Evolutionary conservation across 2,113 vertebrate genomes (phyloP).

Genomic region (Pituophis catenifer): DNA sequence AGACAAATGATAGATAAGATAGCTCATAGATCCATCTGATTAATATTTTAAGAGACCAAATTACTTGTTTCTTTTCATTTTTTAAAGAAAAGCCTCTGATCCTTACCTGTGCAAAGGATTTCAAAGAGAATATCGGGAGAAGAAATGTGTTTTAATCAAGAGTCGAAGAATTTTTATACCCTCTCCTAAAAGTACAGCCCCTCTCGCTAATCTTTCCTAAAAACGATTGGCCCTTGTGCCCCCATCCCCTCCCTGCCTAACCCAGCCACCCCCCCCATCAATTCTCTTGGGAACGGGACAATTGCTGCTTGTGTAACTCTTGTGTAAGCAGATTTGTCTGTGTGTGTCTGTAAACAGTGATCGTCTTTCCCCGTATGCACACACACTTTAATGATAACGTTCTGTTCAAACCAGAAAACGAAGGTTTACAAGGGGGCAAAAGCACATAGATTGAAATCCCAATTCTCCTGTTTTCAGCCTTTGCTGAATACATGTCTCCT

Average conservation of each 20-base stretch:
- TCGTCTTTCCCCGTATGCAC: neutral
- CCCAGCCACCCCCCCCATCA: no score
- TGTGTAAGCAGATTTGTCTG: neutral
- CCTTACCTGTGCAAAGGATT: neutral
- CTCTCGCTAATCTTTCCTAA: neutral
- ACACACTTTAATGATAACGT: neutral
- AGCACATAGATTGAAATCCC: neutral
- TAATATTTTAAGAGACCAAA: no score
- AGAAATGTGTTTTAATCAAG: rapidly evolving
- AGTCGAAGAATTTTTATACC: conserved; percentile 23
- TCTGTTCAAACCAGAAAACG: neutral
- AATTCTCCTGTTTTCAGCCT: neutral
- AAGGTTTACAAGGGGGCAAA: neutral
- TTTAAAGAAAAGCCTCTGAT: neutral
- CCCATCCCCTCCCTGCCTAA: rapidly evolving
- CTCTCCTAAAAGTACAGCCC: no score
- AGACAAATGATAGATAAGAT: neutral
- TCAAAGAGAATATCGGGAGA: neutral
- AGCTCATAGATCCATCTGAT: neutral
- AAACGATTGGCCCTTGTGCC: neutral
- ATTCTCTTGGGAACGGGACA: neutral
- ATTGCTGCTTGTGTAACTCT: neutral
- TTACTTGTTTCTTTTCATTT: neutral
- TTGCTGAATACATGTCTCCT: neutral
- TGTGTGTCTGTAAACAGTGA: conserved; percentile 27